Percentiles rank a stretch among this genome's conserved stretches.
phyloP scores from a whole-genome alignment of 2,113 vertebrate species.

The Larimichthys crocea region DNA sequence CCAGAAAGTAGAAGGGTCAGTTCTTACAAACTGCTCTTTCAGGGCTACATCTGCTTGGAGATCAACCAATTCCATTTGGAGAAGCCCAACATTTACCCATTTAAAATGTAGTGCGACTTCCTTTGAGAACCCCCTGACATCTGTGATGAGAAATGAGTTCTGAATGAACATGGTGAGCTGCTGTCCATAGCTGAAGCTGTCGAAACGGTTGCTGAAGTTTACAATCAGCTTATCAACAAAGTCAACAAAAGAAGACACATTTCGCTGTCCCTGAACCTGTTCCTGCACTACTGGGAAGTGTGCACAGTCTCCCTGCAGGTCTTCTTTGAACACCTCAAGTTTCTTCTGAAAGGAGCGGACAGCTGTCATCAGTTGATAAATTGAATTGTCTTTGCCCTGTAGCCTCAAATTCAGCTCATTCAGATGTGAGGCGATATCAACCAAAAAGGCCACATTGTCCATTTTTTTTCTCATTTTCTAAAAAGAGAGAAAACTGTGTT shows the following conservation, averaged over 20 bases:
- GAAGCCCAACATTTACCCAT: neutral
- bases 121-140: neutral
- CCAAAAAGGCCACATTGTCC: too few species aligned
- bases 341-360: constrained; percentile 1
- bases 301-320: constrained; percentile 16
- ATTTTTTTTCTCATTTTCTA: too few species aligned
- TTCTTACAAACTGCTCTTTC: constrained; percentile 6
- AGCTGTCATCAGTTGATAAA: constrained; percentile 8
- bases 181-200: constrained; percentile 26
- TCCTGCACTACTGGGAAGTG: constrained; percentile 9
- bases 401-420: neutral
- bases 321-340: constrained; percentile 13
- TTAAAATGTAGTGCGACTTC: constrained; percentile 8
- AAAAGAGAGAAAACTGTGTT: too few species aligned
- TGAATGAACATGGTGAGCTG: too few species aligned
- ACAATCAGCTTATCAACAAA: constrained; percentile 12
- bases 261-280: constrained; percentile 3
- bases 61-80: constrained; percentile 10
- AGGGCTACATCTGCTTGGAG: constrained; percentile 1
- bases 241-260: constrained; percentile 10
- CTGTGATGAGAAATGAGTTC: too few species aligned
- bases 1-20: constrained; percentile 12
- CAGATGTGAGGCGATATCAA: too few species aligned
- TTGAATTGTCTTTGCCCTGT: constrained; percentile 16
- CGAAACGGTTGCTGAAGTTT: neutral